A percentile compares a stretch with the other conserved stretches of the same genome.
Evolutionary conservation across 2,797 vertebrate species (phyloP).

Genomic region (Hyperoplus immaculatus): DNA sequence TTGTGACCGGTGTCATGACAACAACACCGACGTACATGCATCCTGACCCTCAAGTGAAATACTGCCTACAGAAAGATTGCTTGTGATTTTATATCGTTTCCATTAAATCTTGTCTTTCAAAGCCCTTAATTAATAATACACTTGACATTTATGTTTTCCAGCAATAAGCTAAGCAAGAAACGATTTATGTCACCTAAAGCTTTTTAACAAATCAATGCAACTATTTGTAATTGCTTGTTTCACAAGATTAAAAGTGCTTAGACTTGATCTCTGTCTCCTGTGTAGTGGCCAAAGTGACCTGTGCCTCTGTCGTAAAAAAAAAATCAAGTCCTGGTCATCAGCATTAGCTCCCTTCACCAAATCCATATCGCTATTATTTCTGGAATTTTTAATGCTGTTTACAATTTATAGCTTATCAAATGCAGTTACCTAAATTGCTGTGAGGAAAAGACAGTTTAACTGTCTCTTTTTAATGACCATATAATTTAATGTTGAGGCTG

Average conservation of each 20-base stretch:
- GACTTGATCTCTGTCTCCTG: constrained; percentile 94
- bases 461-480: constrained; percentile 97
- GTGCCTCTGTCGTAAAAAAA: constrained; percentile 90
- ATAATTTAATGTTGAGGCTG: constrained; percentile 95
- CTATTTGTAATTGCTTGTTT: constrained; percentile 99
- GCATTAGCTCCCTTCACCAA: constrained; percentile 93
- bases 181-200: constrained; percentile 99
- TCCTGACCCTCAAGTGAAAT: constrained; percentile 73
- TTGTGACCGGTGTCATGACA: constrained; percentile 64
- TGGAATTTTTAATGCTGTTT: constrained; percentile 95
- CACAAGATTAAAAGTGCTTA: constrained; percentile 99
- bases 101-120: constrained; percentile 90
- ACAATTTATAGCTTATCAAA: constrained; percentile 99
- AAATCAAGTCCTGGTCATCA: constrained; percentile 88
- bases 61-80: constrained; percentile 73
- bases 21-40: constrained; percentile 62
- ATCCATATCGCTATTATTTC: constrained; percentile 98
- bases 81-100: constrained; percentile 85
- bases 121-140: constrained; percentile 94
- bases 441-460: constrained; percentile 98
- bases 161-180: constrained; percentile 97
- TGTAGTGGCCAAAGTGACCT: constrained; percentile 96
- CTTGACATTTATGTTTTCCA: constrained; percentile 94
- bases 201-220: constrained; percentile 99
- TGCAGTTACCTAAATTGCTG: constrained; percentile 99